Evolutionary conservation across 2,113 vertebrate genomes (phyloP), one percentile per base, ranked within the genome.

Genomic region (Typhlomys cinereus): DNA sequence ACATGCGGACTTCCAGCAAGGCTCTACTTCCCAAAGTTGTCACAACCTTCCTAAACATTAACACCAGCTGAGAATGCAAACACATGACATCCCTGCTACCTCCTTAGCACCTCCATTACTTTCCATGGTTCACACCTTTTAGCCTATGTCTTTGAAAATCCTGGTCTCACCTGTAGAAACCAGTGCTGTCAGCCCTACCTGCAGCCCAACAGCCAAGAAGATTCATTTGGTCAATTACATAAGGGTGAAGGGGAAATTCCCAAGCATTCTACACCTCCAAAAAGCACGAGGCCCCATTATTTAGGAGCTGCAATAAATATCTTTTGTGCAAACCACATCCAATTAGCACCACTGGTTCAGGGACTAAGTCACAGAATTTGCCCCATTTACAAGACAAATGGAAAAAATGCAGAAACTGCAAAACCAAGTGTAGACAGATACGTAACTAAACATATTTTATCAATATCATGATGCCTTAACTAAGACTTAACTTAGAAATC

Each of bases 161-260:
- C 71, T 52, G 57, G 25, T 18, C 7, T 14, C 6, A 25, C 50
- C 21, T 71, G 39, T 50, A 81, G 18, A 31, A 41, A n/a, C 17
- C 29, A 29, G 39, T 2, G 1, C 31, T 15, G 18, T 17, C 8
- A 79, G 25, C 9, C 52, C 64, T 80, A 25, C 34, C 52, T 79
- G n/a, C 10, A 91, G 31, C 50, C 13, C 36, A 48, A 80, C 4
- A 79, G 39, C 39, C 41, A 15, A 66, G 23, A 91, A 9, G 39
- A 13, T 34, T 27, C 41, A 31, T 34, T 67, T 14, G 57, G 52
- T 46, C 54, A 62, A 31, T 61, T 23, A 57, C 5, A 13, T 27
- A 20, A 15, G 1, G 23, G 39, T 3, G 1, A 4, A 34, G 39
- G 8, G 17, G 29, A 50, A n/a, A n/a, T n/a, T n/a, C n/a, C n/a